Evolutionary conservation across 1,140 invertebrate species (phyloP), one percentile per base, ranked within the genome.

Genomic region (Micrasema minimum): DNA sequence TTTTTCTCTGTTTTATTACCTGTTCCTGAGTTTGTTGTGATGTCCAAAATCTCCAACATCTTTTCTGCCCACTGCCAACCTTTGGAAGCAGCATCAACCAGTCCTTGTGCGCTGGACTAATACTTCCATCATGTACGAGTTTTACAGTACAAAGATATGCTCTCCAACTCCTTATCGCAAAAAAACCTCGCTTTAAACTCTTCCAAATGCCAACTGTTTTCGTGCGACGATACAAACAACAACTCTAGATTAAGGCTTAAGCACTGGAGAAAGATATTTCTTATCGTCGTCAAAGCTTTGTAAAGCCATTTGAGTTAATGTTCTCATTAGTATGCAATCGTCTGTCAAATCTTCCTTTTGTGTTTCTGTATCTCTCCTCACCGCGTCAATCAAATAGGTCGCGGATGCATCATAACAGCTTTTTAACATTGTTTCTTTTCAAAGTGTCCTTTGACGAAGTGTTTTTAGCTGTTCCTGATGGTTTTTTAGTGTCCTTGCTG

Each of bases 201-300:
- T 50, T 90, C 86, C 7, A 90, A 78, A 78, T 89, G 88, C 88
- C 88, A 90, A 7, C 85, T 86, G 62, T 89, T 87, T 71, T 88
- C 88, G 69, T 87, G 83, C 0, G 88, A 89, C 0, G 84, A 80
- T 5, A 79, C 76, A 76, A 88, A 90, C 12, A 91, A 76, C 14
- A 82, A 81, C 23, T 85, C 85, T n/a, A 91, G 77, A 74, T 88
- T n/a, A 91, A 0, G 88, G 88, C n/a, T 87, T 86, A 11, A 91
- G 74, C 7, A 90, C 84, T 7, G 87, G 88, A n/a, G 69, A 82
- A 78, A 65, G 86, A 73, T 80, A 81, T 62, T 81, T 80, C 64
- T 80, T 81, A 69, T 81, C 80, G 4, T 80, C 79, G 75, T 81
- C n/a, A 69, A 71, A 68, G 83, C 80, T 75, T 82, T 85, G 71